Base-by-base conservation (phyloP, 2,113 vertebrate species). In the Albula goreensis region DNA sequence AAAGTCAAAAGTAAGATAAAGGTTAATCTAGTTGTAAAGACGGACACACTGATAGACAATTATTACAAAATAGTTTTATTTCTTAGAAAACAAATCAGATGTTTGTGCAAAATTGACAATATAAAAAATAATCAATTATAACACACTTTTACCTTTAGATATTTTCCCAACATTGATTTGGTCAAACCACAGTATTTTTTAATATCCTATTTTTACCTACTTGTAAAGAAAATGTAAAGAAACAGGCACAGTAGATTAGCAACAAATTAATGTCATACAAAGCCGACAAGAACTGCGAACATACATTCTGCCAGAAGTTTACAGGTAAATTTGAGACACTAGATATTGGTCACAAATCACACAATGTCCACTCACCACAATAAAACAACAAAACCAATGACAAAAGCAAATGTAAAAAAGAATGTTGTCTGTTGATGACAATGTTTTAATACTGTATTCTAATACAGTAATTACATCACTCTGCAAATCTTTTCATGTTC, bases 51-150 rank as follows among this genome's bases (percentile, higher is more conserved):
- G n/a, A 31, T 11, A 8, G 22, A 2, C n/a, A 22, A 10, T 79
- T 78, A 7, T 50, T 50, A 79, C 41, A 79, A 79, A 79, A 79
- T 17, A 49, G 19, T 48, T 82, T 82, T 82, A 82, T 82, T 82
- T 41, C 25, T 82, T 82, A 31, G 15, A 31, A 82, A 82, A 57
- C 81, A 82, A 57, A 52, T 81, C 49, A 41, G 52, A 82, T 57
- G n/a, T 57, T 48, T 57, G 81, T 82, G 81, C 52, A 82, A 82
- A 82, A 82, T 82, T 4, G 11, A 15, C 53, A 57, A 41, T 11
- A 82, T 79, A 79, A 50, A 50, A 79, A 22, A 5, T 2, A 5
- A 31, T 74, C 78, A 79, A 17, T 50, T 50, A 50, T 79, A 6
- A 79, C 50, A 81, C 50, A 82, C 53, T 8, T 10, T 56, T 25